A percentile compares a stretch with the other conserved stretches of the same genome.
phyloP scores from a whole-genome alignment of 2,888 invertebrate genomes.

The Tenthredo livida region DNA sequence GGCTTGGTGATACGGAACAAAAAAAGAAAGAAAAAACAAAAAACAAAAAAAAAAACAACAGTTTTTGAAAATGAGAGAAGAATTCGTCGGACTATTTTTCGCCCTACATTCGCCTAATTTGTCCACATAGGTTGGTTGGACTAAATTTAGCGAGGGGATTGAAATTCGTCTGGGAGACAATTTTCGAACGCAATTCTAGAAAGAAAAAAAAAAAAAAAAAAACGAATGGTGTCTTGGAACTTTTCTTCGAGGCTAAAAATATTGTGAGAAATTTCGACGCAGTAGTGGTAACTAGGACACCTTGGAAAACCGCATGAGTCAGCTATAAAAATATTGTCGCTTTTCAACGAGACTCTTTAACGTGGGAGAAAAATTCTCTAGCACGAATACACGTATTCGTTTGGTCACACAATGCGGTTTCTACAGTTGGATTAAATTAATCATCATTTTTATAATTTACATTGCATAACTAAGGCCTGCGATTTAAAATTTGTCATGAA shows the following conservation, averaged over 20 bases:
- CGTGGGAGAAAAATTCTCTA: background rate
- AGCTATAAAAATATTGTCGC: constrained; percentile 45
- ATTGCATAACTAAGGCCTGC: background rate
- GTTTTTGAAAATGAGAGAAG: background rate
- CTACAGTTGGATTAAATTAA: background rate
- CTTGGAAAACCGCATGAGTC: constrained; percentile 45
- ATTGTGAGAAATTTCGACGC: constrained; percentile 40
- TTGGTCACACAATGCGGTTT: background rate
- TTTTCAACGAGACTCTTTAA: constrained; percentile 10
- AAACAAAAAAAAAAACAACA: background rate
- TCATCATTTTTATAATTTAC: background rate
- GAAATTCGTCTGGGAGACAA: constrained; percentile 7
- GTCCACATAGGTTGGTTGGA: background rate
- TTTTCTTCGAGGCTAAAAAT: constrained; percentile 35
- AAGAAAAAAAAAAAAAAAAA: background rate
- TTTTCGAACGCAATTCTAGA: constrained; percentile 25
- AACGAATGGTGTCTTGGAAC: background rate
- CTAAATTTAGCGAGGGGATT: constrained; percentile 31
- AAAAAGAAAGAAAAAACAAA: too few species aligned
- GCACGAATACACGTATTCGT: background rate
- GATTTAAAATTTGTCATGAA: background rate
- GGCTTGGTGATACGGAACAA: background rate
- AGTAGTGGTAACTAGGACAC: constrained; percentile 44
- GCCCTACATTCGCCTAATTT: constrained; percentile 15
- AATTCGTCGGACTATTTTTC: background rate